Conservation (phyloP, 2,113 vertebrate genomes). For the Pluvianellus socialis region DNA sequence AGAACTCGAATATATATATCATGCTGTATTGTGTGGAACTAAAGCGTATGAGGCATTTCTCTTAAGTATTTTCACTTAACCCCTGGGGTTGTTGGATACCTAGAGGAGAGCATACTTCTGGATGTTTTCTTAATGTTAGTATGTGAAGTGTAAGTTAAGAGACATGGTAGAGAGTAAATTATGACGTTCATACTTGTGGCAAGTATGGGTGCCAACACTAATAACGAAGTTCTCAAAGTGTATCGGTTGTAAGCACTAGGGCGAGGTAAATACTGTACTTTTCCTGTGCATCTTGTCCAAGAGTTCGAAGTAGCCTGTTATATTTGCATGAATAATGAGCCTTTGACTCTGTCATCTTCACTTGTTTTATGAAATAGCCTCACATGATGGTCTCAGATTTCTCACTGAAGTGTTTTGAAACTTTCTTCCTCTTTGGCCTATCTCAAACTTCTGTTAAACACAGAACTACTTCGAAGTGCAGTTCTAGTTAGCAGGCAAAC, state of each 20-base stretch:
- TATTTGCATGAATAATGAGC: neutral
- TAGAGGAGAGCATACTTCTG: neutral
- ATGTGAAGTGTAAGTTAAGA: neutral
- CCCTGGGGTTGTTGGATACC: neutral
- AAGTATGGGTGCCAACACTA: neutral
- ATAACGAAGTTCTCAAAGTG: neutral
- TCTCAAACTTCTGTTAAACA: neutral
- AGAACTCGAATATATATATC: neutral
- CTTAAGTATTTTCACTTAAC: neutral
- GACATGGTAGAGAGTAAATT: accelerated
- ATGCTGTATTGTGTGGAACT: neutral
- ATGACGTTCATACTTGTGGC: accelerated
- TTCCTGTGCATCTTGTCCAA: neutral
- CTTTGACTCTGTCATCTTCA: neutral
- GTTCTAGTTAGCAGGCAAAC: neutral
- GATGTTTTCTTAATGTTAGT: neutral
- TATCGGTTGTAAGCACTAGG: neutral
- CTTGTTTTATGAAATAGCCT: neutral
- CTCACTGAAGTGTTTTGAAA: neutral
- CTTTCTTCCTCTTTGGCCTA: neutral
- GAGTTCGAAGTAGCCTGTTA: neutral
- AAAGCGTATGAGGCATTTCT: neutral
- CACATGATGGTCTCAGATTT: neutral
- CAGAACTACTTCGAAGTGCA: neutral
- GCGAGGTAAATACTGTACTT: neutral